These are phyloP conservation scores for Ferrisia virgata DNA, from an alignment of 2,888 invertebrate genomes.

Conservation along the genomic window DNA sequence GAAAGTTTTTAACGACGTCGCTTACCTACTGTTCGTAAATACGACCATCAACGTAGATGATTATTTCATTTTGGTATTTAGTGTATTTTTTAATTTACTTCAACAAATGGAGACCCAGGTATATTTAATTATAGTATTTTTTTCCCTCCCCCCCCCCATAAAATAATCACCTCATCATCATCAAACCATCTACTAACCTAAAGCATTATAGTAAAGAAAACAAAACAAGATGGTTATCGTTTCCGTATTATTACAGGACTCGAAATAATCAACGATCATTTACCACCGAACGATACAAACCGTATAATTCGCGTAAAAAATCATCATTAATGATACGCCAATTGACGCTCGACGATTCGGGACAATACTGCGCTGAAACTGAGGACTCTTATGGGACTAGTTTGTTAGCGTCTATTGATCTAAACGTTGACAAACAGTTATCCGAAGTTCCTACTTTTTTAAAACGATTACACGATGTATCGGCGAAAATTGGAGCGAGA, in stretches of 20 bases:
- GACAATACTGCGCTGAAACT: conserved; percentile 31
- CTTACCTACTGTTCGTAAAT: neutral
- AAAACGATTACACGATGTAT: conserved; percentile 77
- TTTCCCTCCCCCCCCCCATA: no score
- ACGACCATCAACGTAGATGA: neutral
- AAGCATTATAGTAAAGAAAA: neutral
- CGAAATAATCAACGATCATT: conserved; percentile 29
- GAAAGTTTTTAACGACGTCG: neutral
- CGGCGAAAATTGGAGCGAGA: conserved; percentile 85
- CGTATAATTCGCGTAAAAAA: conserved; percentile 31
- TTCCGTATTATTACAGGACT: neutral
- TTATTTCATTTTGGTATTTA: neutral
- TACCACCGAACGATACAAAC: conserved; percentile 27
- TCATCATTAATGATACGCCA: conserved; percentile 29
- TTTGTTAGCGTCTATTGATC: conserved; percentile 31
- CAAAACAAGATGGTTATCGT: neutral
- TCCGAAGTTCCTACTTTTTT: conserved; percentile 71
- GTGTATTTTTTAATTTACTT: neutral
- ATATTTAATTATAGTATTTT: neutral
- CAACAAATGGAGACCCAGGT: neutral
- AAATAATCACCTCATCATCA: neutral
- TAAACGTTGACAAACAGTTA: conserved; percentile 34
- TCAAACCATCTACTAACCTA: neutral
- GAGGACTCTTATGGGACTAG: conserved; percentile 36
- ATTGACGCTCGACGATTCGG: conserved; percentile 21